Conservation (phyloP, 2,888 invertebrate genomes). For the Nycteola revayana region DNA sequence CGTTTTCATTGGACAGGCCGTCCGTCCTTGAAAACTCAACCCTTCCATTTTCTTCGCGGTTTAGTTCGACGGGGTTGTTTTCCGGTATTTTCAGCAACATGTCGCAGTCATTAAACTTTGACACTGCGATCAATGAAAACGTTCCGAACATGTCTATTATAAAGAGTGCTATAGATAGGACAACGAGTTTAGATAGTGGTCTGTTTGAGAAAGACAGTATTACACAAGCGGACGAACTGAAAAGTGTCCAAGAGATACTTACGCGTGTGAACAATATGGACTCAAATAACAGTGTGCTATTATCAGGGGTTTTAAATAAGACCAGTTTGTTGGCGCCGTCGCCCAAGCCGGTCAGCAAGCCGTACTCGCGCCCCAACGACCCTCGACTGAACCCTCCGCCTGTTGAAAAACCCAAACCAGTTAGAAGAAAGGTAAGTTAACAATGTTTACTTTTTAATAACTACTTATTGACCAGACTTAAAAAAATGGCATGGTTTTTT, state of each 20-base stretch:
- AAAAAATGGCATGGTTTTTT: too few relatives aligned
- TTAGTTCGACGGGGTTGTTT: constrained; percentile 68
- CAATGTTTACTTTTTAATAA: too few relatives aligned
- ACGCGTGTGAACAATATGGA: constrained; percentile 79
- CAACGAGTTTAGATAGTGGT: constrained; percentile 71
- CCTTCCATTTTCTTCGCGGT: constrained; percentile 61
- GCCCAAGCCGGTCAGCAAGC: constrained; percentile 43
- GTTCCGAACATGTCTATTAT: constrained; percentile 74
- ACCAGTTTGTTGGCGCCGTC: constrained; percentile 37
- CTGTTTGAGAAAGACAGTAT: constrained; percentile 66
- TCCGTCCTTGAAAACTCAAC: constrained; percentile 52
- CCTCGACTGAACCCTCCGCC: constrained; percentile 74
- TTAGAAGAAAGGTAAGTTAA: constrained; percentile 78
- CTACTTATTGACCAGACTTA: too few relatives aligned
- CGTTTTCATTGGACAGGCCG: constrained; percentile 43
- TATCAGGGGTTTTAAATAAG: constrained; percentile 67
- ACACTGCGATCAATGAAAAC: constrained; percentile 60
- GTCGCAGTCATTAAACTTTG: constrained; percentile 55
- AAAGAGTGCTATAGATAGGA: constrained; percentile 78
- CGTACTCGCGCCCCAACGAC: constrained; percentile 54
- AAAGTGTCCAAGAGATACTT: constrained; percentile 74
- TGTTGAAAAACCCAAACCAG: constrained; percentile 73
- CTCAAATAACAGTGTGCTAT: constrained; percentile 74
- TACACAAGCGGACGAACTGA: constrained; percentile 67
- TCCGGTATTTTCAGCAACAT: constrained; percentile 73